Base-by-base conservation (phyloP, 2,113 vertebrate species). In the Indri indri region DNA sequence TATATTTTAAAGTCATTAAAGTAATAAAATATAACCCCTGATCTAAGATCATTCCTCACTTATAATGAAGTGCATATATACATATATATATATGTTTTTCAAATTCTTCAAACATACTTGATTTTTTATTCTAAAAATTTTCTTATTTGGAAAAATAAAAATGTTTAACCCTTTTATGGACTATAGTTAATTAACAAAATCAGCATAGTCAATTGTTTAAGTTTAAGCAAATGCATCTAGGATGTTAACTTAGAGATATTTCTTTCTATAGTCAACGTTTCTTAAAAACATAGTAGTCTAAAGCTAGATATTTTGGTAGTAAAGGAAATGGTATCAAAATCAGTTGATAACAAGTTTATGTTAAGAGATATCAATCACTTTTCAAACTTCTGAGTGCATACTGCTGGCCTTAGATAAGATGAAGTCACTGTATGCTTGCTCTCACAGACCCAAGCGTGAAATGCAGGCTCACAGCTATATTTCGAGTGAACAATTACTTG, bases 1-100 rank as follows among this genome's bases (percentile, higher is more conserved):
- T 74, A 93, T 93, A 73, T 88, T 91, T 96, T 77, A 98, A 97
- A 96, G 23, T 65, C n/a, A 93, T 97, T 98, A 88, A 96, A 97
- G 84, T 94, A 83, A 92, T 16, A 6, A 71, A 82, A 84, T 90
- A 54, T 94, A 63, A 45, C 14, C 86, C 17, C 4, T 95, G 94
- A 92, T 70, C 81, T 95, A 40, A 96, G 92, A 95, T 37, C 47
- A 68, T 94, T 88, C 81, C 81, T 95, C 17, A 86, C 10, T 45
- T 86, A 2, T 81, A 96, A 86, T 0, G 32, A 96, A 89, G 11
- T 47, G 30, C 3, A 13, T 92, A 59, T 18, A 73, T 1, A 12
- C 14, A 86, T 11, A 79, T 5, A 50, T n/a, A 57, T 6, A 14
- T 50, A 30, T 4, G 27, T 52, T 8, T 65, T 83, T 95, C 47